Conservation (phyloP, 1,140 invertebrate species). For the Pseudomyrmex pallidus region DNA sequence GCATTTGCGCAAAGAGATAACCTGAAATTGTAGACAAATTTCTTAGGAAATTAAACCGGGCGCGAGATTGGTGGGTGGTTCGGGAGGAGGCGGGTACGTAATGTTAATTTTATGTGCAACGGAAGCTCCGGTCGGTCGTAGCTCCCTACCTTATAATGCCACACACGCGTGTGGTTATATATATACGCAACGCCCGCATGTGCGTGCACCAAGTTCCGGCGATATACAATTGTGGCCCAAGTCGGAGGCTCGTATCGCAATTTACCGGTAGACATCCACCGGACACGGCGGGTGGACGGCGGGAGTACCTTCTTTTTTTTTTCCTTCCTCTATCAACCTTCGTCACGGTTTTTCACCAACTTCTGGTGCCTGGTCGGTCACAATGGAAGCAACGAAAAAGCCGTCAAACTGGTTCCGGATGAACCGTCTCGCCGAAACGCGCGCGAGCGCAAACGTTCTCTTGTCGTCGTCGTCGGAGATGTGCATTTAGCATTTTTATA, state of each 20-base stretch:
- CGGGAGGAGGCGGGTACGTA: too few relatives aligned
- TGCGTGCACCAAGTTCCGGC: constrained; percentile 26
- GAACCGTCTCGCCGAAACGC: constrained; percentile 55
- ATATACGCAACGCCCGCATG: neutral
- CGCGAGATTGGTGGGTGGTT: constrained; percentile 21
- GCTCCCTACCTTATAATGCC: neutral
- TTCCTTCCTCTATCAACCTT: constrained; percentile 50
- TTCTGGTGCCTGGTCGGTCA: constrained; percentile 55
- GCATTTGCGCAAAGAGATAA: constrained; percentile 14
- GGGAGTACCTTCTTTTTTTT: neutral
- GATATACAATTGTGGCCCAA: constrained; percentile 43
- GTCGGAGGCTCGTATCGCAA: constrained; percentile 41
- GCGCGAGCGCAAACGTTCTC: neutral
- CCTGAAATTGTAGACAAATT: constrained; percentile 40
- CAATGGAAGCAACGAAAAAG: constrained; percentile 59
- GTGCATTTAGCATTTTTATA: constrained; percentile 56
- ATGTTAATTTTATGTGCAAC: constrained; percentile 58
- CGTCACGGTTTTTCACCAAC: constrained; percentile 59
- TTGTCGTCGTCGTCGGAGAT: neutral
- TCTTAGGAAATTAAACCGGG: constrained; percentile 44
- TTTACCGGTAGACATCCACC: constrained; percentile 55
- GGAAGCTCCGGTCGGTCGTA: constrained; percentile 22
- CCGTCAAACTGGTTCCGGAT: constrained; percentile 56
- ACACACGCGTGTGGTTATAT: neutral
- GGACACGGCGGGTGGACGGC: constrained; percentile 23